A percentile compares a stretch with the other conserved stretches of the same genome.
Conservation (phyloP, 2,113 vertebrate species). For the Lepidothrix coronata region DNA sequence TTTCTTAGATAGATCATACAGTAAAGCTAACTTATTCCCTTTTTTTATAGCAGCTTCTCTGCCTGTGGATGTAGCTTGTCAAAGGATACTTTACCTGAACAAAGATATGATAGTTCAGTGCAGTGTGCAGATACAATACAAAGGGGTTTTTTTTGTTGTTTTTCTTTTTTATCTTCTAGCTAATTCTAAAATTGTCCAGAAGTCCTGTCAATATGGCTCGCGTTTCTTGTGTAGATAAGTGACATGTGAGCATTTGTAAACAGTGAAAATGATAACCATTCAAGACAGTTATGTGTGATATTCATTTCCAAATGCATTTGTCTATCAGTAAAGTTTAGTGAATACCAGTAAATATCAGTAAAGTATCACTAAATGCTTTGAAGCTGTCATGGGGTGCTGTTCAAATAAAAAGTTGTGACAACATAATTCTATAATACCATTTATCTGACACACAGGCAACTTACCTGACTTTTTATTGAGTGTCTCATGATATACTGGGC, state of each 20-base stretch:
- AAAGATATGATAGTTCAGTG: not conserved
- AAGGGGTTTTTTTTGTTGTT: not conserved
- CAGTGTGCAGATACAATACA: not conserved
- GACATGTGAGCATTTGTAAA: not conserved
- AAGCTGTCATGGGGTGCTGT: not conserved
- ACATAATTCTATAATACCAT: not conserved
- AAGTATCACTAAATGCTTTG: not conserved
- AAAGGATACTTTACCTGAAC: not conserved
- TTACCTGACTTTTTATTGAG: not conserved
- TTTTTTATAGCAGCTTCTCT: not conserved
- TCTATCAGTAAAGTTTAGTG: not conserved
- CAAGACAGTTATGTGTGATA: not conserved
- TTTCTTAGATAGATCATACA: not conserved
- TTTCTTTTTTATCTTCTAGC: not conserved
- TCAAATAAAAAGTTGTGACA: not conserved
- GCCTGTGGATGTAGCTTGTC: not conserved
- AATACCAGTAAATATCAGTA: not conserved
- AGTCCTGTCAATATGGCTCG: not conserved
- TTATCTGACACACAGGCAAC: not conserved
- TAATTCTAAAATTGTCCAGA: not conserved
- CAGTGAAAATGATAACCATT: not conserved
- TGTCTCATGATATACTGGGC: not conserved
- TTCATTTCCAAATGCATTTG: not conserved
- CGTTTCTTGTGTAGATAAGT: not conserved
- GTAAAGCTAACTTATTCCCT: not conserved